Base-by-base conservation (phyloP, 2,888 invertebrate species). In the Latrodectus hesperus region DNA sequence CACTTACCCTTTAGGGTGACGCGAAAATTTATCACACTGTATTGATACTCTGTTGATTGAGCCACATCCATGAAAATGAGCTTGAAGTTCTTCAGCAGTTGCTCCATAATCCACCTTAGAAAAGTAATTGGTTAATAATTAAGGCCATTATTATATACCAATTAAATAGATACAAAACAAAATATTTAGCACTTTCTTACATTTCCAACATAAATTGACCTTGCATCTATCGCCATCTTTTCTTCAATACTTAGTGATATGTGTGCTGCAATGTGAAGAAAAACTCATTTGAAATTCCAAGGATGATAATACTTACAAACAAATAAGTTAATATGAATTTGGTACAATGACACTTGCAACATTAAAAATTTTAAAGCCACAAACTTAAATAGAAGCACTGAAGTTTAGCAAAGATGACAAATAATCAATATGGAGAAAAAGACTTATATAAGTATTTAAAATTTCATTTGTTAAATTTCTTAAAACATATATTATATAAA, bases 31-130 rank as follows among this genome's bases (percentile, higher is more conserved):
- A 94, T 99, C 99, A 94, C 99, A 99, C 91, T 99, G 94, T 92
- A 99, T 99, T 90, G 99, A 99, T 90, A 99, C 99, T 92, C 99
- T 94, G 93, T 99, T 99, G 89, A 99, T 97, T 90, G 98, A 97
- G 83, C 99, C 99, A 93, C 99, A 99, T 53, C 99, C 99, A 93
- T 99, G 99, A 93, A 99, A 99, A 93, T 99, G 99, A 91, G 97
- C 96, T 92, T 99, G 99, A 88, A 99, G 93, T 93, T 99, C 99
- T 92, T 99, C 99, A 53, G 99, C 99, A 3, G 99, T 99, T 67
- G 99, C 98, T 14, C 98, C 98, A 93, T 99, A 99, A 93, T 99
- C 99, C 26, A 91, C 90, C 90, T 90, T 53, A 49, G 22, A 26
- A 16, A 6, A 60, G 38, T 12, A 16, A 16, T 64, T 2, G 5